Conservation (phyloP, 53 echinoderm and acorn worm genomes). For the Luidia sarsii region DNA sequence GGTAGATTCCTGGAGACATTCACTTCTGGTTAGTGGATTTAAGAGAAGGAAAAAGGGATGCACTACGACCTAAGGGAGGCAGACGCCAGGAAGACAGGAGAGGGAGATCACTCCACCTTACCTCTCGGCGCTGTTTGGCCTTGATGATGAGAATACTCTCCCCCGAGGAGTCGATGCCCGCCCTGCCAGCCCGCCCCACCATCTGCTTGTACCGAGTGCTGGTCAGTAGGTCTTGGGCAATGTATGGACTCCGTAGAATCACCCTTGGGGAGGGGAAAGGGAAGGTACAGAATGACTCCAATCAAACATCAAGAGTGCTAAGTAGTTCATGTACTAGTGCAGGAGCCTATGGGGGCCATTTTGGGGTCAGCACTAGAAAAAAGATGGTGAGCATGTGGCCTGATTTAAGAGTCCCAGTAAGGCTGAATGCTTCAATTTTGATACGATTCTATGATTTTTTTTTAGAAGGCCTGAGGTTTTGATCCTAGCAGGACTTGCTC, state of each 20-base stretch:
- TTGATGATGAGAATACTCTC: constrained; percentile 95
- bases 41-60: too few species aligned
- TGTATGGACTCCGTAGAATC: constrained; percentile 87
- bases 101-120: constrained; percentile 4
- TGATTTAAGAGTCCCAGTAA: too few species aligned
- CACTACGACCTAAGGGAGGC: not conserved
- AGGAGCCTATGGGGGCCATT: too few species aligned
- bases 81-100: not conserved
- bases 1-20: too few species aligned
- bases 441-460: too few species aligned
- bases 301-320: not conserved
- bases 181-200: constrained; percentile 93
- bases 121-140: constrained; percentile 70
- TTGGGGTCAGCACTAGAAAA: too few species aligned
- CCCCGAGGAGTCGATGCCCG: constrained; percentile 87
- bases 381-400: too few species aligned
- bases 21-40: too few species aligned
- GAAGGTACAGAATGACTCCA: not conserved
- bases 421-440: too few species aligned
- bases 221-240: constrained; percentile 80
- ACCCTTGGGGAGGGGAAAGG: constrained; percentile 46
- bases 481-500: too few species aligned
- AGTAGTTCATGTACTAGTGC: too few species aligned
- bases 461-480: too few species aligned
- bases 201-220: constrained; percentile 91